Evolutionary conservation across 2,797 vertebrate genomes (phyloP).

Genomic region (Rhynchotus rufescens): DNA sequence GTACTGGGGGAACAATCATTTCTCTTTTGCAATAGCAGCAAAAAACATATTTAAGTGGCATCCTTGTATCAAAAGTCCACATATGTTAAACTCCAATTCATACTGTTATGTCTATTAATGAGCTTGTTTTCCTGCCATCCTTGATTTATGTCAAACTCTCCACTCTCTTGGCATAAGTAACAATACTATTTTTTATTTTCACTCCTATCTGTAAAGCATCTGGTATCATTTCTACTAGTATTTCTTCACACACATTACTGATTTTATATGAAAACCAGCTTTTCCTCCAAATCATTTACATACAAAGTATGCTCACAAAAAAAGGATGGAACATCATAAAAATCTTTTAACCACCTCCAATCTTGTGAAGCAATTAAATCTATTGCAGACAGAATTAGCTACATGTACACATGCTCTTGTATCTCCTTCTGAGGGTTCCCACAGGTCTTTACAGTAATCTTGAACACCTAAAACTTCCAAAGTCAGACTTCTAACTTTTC

Average conservation of each 20-base stretch:
- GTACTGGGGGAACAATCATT: neutral
- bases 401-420: neutral
- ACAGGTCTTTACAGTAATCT: neutral
- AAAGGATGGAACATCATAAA: conserved; percentile 51
- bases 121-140: conserved; percentile 18
- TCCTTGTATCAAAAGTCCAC: neutral
- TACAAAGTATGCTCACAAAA: neutral
- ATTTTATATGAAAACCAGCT: conserved; percentile 38
- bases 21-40: neutral
- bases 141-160: conserved; percentile 30
- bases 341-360: conserved; percentile 61
- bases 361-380: conserved; percentile 20
- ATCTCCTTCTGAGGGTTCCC: neutral
- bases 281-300: conserved; percentile 23
- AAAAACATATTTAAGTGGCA: neutral
- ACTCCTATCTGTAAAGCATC: conserved; percentile 17
- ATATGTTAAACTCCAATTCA: neutral
- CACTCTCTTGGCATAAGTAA: conserved; percentile 18
- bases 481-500: neutral
- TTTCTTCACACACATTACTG: neutral
- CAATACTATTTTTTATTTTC: neutral
- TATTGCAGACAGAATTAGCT: neutral
- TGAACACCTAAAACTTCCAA: neutral
- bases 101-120: conserved; percentile 13
- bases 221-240: conserved; percentile 22